Percentiles rank a stretch among this genome's conserved stretches.
Evolutionary conservation across 2,113 vertebrate genomes (phyloP).

Genomic region (Mobula birostris): DNA sequence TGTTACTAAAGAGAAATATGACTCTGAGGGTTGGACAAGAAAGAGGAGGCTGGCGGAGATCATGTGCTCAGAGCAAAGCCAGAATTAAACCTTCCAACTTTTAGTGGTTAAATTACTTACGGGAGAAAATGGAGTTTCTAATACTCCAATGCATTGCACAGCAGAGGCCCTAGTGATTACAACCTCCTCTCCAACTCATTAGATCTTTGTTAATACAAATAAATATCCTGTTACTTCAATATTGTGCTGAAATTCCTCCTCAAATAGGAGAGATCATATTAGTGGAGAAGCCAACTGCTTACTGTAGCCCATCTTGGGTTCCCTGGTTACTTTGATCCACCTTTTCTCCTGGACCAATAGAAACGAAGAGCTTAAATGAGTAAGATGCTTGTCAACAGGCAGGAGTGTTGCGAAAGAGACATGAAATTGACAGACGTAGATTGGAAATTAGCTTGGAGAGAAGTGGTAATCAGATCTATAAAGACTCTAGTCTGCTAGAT

Average conservation of each 20-base stretch:
- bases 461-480: too few relatives aligned
- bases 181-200: neutral
- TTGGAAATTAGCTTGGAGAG: neutral
- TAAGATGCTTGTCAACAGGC: conserved; percentile 4
- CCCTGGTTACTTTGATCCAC: neutral
- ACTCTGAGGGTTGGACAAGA: too few relatives aligned
- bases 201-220: neutral
- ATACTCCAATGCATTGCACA: neutral
- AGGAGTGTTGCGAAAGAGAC: neutral
- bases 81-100: neutral
- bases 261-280: neutral
- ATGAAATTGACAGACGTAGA: neutral
- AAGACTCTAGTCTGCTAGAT: too few relatives aligned
- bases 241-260: too few relatives aligned
- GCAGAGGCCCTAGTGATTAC: neutral
- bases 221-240: too few relatives aligned
- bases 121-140: neutral
- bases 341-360: neutral
- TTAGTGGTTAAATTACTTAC: neutral
- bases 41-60: neutral
- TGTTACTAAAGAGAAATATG: too few relatives aligned
- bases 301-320: neutral
- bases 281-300: neutral
- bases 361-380: neutral
- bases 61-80: neutral